Evolutionary conservation across 1,140 invertebrate species (phyloP).

Genomic region (Caenorhabditis elegans): WBcel235 BX284605.5:379501-380000

Average conservation of each 20-base stretch:
- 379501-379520: not conserved
- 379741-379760: not conserved
- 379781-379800: not conserved
- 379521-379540: not conserved
- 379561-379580: not conserved
- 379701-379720: not conserved
- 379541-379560: not conserved
- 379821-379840: not conserved
- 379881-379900: too few species aligned
- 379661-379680: not conserved
- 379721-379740: not conserved
- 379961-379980: too few species aligned
- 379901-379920: too few species aligned
- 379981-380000: too few species aligned
- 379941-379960: too few species aligned
- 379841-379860: not conserved
- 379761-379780: not conserved
- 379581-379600: not conserved
- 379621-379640: not conserved
- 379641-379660: not conserved
- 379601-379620: not conserved
- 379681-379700: not conserved
- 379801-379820: not conserved
- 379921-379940: too few species aligned
- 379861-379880: too few species aligned